Evolutionary conservation across 2,797 vertebrate genomes (phyloP).

Genomic region (Chromobotia macracanthus): DNA sequence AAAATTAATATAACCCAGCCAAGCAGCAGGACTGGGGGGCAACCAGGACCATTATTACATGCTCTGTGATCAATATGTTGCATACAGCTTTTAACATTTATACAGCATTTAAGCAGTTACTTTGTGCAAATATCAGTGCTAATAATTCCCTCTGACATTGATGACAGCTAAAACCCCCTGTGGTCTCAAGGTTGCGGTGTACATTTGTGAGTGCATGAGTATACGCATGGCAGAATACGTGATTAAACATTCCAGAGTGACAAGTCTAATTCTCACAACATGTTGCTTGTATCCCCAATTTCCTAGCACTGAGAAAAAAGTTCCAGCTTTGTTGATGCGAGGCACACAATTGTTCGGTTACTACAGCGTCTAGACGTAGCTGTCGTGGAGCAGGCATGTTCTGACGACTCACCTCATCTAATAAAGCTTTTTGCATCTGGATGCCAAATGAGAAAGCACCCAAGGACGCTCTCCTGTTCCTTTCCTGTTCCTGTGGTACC

Average conservation of each 20-base stretch:
- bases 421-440: slow-evolving; percentile 62
- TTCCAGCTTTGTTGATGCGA: slow-evolving; percentile 45
- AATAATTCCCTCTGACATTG: not conserved
- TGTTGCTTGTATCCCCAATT: not conserved
- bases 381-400: slow-evolving; percentile 83
- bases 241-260: slow-evolving; percentile 39
- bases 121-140: not conserved
- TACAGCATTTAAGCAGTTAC: not conserved
- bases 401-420: slow-evolving; percentile 84
- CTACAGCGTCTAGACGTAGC: slow-evolving; percentile 74
- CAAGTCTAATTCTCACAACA: slow-evolving; percentile 30
- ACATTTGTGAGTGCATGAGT: slow-evolving; percentile 50
- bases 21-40: not conserved
- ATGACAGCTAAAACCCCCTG: not conserved
- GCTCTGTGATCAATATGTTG: no score
- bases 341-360: slow-evolving; percentile 45
- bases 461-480: slow-evolving; percentile 35
- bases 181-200: not conserved
- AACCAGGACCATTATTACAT: no score
- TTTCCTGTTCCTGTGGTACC: slow-evolving; percentile 47
- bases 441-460: slow-evolving; percentile 54
- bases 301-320: slow-evolving; percentile 26
- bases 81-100: not conserved
- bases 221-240: slow-evolving; percentile 10
- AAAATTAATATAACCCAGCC: slow-evolving; percentile 32